These are phyloP conservation scores for Tanytarsus gracilentus DNA, from an alignment of 2,888 invertebrate species.

Conservation along the genomic window DNA sequence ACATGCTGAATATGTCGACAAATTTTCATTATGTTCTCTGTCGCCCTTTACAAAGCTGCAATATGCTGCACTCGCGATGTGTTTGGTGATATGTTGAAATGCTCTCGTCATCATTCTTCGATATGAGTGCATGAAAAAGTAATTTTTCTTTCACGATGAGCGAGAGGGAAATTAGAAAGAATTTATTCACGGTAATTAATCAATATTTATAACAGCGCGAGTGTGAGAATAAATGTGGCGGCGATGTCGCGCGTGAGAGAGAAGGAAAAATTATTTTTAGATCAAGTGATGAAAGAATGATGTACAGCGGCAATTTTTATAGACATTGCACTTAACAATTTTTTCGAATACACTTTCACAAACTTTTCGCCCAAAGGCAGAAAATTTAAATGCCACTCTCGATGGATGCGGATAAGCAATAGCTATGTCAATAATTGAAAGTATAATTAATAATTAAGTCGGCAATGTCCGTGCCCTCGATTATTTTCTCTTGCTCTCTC, in stretches of 20 bases:
- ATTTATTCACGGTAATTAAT: slow-evolving; percentile 20
- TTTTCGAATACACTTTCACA: too few relatives aligned
- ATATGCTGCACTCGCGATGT: too few relatives aligned
- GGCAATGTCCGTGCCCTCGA: not conserved
- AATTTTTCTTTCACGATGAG: slow-evolving; percentile 15
- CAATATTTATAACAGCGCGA: slow-evolving; percentile 3
- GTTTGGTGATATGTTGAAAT: too few relatives aligned
- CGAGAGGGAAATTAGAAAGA: slow-evolving; percentile 12
- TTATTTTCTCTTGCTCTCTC: not conserved
- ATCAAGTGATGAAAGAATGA: slow-evolving; percentile 5
- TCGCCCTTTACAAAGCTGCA: not conserved
- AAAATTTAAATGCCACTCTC: not conserved
- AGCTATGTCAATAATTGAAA: slow-evolving; percentile 3
- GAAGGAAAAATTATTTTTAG: slow-evolving; percentile 20
- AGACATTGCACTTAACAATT: too few relatives aligned
- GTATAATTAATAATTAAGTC: slow-evolving; percentile 12
- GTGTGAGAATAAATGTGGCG: too few relatives aligned
- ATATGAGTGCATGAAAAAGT: not conserved
- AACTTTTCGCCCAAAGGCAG: not conserved
- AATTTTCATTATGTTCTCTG: not conserved
- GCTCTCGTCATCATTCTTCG: slow-evolving; percentile 1
- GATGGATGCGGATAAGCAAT: not conserved
- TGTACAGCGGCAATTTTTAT: slow-evolving; percentile 12
- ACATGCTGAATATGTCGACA: too few relatives aligned
- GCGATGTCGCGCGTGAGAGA: too few relatives aligned